These are phyloP conservation scores for Pteronura brasiliensis DNA, from an alignment of 2,113 vertebrate species.

Conservation along the genomic window DNA sequence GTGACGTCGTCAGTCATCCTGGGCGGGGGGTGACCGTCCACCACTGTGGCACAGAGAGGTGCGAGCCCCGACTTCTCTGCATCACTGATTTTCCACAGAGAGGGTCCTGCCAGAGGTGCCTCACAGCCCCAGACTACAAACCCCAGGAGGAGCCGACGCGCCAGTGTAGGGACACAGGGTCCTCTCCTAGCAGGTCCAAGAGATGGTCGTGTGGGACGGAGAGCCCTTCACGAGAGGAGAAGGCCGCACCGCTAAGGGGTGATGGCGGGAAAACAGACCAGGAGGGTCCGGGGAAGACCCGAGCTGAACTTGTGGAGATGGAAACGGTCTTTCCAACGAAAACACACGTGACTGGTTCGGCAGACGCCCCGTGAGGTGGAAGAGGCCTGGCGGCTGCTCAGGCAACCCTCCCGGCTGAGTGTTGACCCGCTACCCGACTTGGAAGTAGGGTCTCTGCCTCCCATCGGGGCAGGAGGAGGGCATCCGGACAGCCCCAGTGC, in stretches of 20 bases:
- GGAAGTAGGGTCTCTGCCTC: background rate
- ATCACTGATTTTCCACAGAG: background rate
- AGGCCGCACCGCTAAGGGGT: background rate
- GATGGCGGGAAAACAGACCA: background rate
- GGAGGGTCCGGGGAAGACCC: background rate
- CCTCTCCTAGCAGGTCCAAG: background rate
- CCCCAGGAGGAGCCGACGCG: too few species aligned
- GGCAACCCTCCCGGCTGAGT: background rate
- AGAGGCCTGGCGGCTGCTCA: background rate
- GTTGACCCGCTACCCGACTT: too few species aligned
- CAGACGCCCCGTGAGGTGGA: background rate
- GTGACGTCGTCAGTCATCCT: accelerated
- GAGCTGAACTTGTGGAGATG: background rate
- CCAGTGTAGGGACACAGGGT: background rate
- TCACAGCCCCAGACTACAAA: background rate
- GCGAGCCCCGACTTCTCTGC: background rate
- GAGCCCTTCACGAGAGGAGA: background rate
- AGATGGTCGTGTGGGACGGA: background rate
- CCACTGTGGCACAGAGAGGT: accelerated
- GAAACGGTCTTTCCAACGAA: background rate
- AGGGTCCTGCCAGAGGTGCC: background rate
- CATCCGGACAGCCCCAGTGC: background rate
- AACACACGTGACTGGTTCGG: background rate
- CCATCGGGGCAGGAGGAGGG: background rate
- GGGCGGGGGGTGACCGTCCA: accelerated